These are phyloP conservation scores for Drosophila merina DNA, from an alignment of 2,888 invertebrate species.

Conservation along the genomic window DNA sequence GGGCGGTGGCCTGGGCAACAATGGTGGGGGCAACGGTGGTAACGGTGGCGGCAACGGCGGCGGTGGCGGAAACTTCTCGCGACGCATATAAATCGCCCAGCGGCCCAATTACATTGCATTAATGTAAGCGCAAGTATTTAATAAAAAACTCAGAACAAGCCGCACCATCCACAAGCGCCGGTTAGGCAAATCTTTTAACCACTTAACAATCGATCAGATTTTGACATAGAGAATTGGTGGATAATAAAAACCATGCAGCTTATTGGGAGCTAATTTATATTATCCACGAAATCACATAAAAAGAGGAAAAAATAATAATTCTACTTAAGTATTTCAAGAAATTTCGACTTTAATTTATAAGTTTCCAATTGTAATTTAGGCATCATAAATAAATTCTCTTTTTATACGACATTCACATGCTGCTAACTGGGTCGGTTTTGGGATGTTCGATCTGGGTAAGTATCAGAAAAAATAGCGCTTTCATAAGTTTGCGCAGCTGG, in stretches of 20 bases:
- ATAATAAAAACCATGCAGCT: conserved; percentile 6
- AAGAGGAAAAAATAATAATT: conserved; percentile 4
- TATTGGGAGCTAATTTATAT: conserved; percentile 17
- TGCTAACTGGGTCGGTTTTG: neutral
- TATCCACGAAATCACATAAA: conserved; percentile 7
- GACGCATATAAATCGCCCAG: conserved; percentile 67
- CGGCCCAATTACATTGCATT: conserved; percentile 58
- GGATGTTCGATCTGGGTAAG: neutral
- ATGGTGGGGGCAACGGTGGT: conserved; percentile 39
- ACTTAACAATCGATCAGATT: conserved; percentile 25
- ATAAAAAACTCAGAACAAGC: conserved; percentile 47
- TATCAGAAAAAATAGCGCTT: neutral
- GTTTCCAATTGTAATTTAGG: conserved; percentile 38
- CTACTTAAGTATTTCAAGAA: conserved; percentile 35
- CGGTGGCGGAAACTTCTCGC: conserved; percentile 64
- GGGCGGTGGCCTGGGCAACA: conserved; percentile 36
- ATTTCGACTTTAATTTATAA: conserved; percentile 36
- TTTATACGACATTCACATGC: conserved; percentile 9
- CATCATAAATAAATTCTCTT: conserved; percentile 30
- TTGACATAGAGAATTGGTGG: conserved; percentile 24
- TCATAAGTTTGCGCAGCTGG: conserved; percentile 16
- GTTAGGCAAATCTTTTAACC: conserved; percentile 16
- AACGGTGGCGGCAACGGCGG: conserved; percentile 19
- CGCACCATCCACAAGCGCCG: conserved; percentile 7
- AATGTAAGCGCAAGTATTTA: conserved; percentile 70